These are phyloP conservation scores for Lycaon pictus DNA, from an alignment of 2,113 vertebrate genomes.

Conservation along the genomic window DNA sequence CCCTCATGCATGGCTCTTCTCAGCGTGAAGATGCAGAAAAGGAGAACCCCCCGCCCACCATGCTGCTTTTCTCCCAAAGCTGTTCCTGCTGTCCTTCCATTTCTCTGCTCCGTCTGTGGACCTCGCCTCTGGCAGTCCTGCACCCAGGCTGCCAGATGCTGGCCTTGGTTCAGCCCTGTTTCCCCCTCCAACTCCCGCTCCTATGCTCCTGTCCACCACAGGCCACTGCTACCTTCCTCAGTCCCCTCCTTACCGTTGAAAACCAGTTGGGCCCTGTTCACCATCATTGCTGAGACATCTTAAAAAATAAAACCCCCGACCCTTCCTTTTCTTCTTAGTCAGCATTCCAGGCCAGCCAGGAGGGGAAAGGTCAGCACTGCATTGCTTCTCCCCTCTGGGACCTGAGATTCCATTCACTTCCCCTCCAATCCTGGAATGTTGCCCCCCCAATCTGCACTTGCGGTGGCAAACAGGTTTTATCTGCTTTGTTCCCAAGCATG, in stretches of 20 bases:
- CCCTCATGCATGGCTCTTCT: not conserved
- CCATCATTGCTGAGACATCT: constrained; percentile 29
- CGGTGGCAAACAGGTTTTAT: not conserved
- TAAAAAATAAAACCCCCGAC: not conserved
- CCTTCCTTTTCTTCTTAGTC: not conserved
- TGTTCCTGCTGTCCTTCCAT: not conserved
- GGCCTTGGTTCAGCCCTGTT: not conserved
- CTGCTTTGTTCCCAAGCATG: not conserved
- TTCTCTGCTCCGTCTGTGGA: not conserved
- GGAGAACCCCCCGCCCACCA: not conserved
- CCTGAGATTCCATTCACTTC: not conserved
- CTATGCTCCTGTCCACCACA: not conserved
- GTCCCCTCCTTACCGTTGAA: not conserved
- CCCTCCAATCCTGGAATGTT: not conserved
- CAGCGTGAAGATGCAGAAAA: not conserved
- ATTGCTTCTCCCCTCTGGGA: not conserved
- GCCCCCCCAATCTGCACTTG: not conserved
- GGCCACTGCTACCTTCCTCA: not conserved
- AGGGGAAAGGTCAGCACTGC: not conserved
- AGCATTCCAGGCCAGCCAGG: not conserved
- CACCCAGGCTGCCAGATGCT: not conserved
- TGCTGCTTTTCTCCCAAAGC: not conserved
- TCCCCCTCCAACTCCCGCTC: no score
- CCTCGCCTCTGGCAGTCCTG: not conserved
- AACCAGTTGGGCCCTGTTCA: not conserved